Conservation (phyloP, 2,113 vertebrate species). For the Myocastor coypus region DNA sequence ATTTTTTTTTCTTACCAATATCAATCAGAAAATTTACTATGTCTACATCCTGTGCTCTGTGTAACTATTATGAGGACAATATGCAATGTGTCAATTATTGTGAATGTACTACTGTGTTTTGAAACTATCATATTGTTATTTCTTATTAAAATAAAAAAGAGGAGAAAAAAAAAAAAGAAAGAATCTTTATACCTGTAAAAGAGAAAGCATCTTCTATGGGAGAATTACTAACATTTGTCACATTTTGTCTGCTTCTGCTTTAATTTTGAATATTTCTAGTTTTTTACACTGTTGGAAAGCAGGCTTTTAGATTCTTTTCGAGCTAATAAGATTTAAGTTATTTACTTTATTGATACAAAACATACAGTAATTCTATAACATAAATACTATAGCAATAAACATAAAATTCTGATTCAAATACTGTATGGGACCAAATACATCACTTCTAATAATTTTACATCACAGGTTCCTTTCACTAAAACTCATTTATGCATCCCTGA, state of each 20-base stretch:
- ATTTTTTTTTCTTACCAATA: too few relatives aligned
- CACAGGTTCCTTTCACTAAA: background rate
- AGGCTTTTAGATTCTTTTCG: conserved; percentile 27
- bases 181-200: background rate
- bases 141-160: too few relatives aligned
- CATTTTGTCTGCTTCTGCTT: background rate
- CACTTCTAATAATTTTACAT: background rate
- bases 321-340: conserved; percentile 7
- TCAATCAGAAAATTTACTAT: too few relatives aligned
- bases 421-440: conserved; percentile 2
- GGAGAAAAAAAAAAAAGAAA: too few relatives aligned
- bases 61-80: too few relatives aligned
- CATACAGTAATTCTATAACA: conserved; percentile 4
- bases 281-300: conserved; percentile 17
- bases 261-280: conserved; percentile 28
- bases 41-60: too few relatives aligned
- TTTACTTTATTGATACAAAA: conserved; percentile 43
- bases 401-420: conserved; percentile 5
- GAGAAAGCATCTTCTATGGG: background rate
- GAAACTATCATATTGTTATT: too few relatives aligned
- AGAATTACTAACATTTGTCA: conserved; percentile 21
- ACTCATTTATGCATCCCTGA: background rate
- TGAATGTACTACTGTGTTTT: too few relatives aligned
- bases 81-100: too few relatives aligned
- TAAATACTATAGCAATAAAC: background rate